phyloP scores from a whole-genome alignment of 1,140 invertebrate species.

The Zophobas atratus region DNA sequence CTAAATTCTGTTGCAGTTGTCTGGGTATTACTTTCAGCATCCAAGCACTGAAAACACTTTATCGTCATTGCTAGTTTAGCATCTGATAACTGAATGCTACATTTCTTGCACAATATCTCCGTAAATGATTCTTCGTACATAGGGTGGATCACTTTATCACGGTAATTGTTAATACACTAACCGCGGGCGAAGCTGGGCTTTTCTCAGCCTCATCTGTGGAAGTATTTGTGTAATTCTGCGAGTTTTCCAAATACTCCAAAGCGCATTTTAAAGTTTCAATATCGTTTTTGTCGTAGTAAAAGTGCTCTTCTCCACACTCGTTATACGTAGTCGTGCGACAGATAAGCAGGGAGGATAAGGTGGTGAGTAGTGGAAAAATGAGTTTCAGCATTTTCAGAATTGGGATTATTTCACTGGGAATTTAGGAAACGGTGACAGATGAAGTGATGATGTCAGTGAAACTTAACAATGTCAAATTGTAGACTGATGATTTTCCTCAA shows the following conservation, averaged over 20 bases:
- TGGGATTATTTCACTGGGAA: constrained; percentile 11
- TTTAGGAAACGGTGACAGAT: neutral
- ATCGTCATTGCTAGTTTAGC: constrained; percentile 12
- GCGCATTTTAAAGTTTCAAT: constrained; percentile 4
- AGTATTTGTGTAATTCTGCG: neutral
- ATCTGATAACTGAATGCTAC: neutral
- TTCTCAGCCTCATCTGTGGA: neutral
- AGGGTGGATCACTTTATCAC: neutral
- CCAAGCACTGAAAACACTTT: constrained; percentile 19
- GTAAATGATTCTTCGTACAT: constrained; percentile 11
- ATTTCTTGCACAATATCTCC: constrained; percentile 18
- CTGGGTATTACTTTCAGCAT: neutral
- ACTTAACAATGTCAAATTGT: constrained; percentile 20
- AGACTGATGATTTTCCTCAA: constrained; percentile 7
- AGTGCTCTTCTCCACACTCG: neutral
- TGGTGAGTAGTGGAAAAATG: neutral
- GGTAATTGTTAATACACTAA: neutral
- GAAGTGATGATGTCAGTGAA: constrained; percentile 5
- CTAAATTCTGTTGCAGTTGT: neutral
- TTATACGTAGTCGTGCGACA: neutral
- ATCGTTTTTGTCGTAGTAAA: constrained; percentile 20
- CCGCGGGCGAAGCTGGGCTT: neutral
- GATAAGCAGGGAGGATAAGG: neutral
- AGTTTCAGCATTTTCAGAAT: neutral
- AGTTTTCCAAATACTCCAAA: constrained; percentile 5